Conservation (phyloP, 2,888 invertebrate genomes). For the Ypsolopha scabrella region DNA sequence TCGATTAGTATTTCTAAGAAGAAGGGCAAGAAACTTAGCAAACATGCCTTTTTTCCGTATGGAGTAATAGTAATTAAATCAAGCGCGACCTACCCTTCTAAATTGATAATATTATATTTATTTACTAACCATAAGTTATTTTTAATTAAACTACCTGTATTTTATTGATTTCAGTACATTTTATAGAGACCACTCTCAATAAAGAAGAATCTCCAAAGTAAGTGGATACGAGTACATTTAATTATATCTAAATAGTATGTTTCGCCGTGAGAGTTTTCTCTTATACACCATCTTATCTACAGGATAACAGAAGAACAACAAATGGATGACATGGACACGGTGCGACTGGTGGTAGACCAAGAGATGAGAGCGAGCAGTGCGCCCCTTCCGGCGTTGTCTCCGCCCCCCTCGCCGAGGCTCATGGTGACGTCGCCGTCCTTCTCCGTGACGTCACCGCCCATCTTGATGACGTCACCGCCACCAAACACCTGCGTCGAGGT, state of each 20-base stretch:
- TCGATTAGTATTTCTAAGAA: too few relatives aligned
- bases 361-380: constrained; percentile 39
- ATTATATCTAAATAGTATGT: too few relatives aligned
- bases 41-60: too few relatives aligned
- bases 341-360: constrained; percentile 30
- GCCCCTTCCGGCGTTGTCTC: constrained; percentile 25
- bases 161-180: too few relatives aligned
- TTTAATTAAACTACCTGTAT: too few relatives aligned
- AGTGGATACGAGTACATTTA: constrained; percentile 8
- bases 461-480: constrained; percentile 8
- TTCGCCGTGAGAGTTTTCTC: constrained; percentile 1
- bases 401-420: constrained; percentile 22
- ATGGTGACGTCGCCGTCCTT: constrained; percentile 15
- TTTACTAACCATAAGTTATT: too few relatives aligned
- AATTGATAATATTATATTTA: too few relatives aligned
- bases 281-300: background rate
- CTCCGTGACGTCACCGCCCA: constrained; percentile 4
- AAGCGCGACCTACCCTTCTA: too few relatives aligned
- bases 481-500: constrained; percentile 11
- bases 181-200: constrained; percentile 8
- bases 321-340: constrained; percentile 41
- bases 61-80: too few relatives aligned
- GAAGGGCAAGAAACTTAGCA: too few relatives aligned
- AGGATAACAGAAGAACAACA: constrained; percentile 22
- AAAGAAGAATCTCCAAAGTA: constrained; percentile 38